A percentile compares a stretch with the other conserved stretches of the same genome.
phyloP scores from a whole-genome alignment of 2,888 invertebrate genomes.

The Agrochola macilenta region DNA sequence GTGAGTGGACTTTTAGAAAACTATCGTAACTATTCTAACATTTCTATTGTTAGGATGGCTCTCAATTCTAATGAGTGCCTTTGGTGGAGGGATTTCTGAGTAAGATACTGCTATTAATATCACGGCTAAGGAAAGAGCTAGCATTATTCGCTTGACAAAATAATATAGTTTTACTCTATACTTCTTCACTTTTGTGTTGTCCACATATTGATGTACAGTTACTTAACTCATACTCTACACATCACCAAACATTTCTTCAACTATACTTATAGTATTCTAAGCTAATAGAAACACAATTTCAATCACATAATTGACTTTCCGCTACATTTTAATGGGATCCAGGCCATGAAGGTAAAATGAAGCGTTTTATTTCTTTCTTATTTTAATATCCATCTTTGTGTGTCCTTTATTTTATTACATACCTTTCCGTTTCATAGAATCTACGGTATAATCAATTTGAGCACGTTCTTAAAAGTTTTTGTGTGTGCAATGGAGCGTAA shows the following conservation, averaged over 20 bases:
- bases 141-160: slow-evolving; percentile 10
- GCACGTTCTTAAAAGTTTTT: slow-evolving; percentile 78
- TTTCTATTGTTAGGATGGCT: slow-evolving; percentile 10
- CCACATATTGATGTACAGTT: slow-evolving; percentile 33
- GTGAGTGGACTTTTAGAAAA: slow-evolving; percentile 82
- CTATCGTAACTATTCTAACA: background rate
- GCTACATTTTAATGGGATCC: slow-evolving; percentile 88
- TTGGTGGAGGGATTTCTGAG: slow-evolving; percentile 24
- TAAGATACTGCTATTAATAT: background rate
- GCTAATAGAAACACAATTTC: slow-evolving; percentile 64
- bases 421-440: slow-evolving; percentile 69
- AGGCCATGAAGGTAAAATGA: slow-evolving; percentile 89
- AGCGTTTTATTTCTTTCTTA: slow-evolving; percentile 75
- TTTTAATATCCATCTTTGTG: slow-evolving; percentile 80
- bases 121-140: slow-evolving; percentile 7
- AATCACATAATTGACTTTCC: slow-evolving; percentile 82
- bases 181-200: slow-evolving; percentile 27
- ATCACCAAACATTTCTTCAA: slow-evolving; percentile 38
- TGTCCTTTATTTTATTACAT: slow-evolving; percentile 76
- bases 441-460: slow-evolving; percentile 71
- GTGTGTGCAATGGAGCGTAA: slow-evolving; percentile 61
- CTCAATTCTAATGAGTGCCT: background rate
- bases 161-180: slow-evolving; percentile 17
- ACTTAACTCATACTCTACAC: slow-evolving; percentile 40
- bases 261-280: slow-evolving; percentile 55